Base-by-base conservation (phyloP, 2,113 vertebrate species). In the Callopanchax toddi region DNA sequence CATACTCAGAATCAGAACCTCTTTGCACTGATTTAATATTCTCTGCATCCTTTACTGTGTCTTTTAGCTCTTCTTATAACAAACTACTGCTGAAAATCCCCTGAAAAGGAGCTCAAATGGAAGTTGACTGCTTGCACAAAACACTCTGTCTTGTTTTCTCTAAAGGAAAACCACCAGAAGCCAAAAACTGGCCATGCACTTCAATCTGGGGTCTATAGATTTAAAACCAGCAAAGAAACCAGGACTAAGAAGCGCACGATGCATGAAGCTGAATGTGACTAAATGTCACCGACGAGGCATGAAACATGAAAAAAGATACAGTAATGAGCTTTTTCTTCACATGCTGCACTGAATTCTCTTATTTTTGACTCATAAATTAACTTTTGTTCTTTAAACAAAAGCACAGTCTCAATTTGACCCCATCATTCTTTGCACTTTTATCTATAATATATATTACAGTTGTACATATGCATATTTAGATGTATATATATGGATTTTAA, bases 401-500 rank as follows among this genome's bases (percentile, higher is more conserved):
- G 67, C 67, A 78, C 67, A 79, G 29, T 56, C 17, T 13, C 29
- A 65, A 64, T 73, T 16, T 34, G 11, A 65, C 13, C 65, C 67
- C 16, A 8, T 40, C 42, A 36, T 21, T 72, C 53, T 34, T 73
- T 68, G 74, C 75, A 81, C 65, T 75, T 76, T 61, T 57, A 42
- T 74, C 46, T 82, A 53, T 81, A 79, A 29, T 78, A 76, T 58
- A 70, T 49, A 48, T 43, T 58, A 22, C 82, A 71, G 52, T 74
- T 83, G 81, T 85, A 78, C 44, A 86, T 78, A 79, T 71, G 57
- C 76, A 84, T 71, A 81, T 82, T 71, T 61, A 54, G 48, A 44
- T 67, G 71, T 82, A 73, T 67, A 73, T 67, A 79, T 79, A 78
- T 76, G 26, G 59, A 78, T 78, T 67, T 43, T 50, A 26, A 50